Conservation (phyloP, 2,888 invertebrate genomes). For the Netelia virgata region DNA sequence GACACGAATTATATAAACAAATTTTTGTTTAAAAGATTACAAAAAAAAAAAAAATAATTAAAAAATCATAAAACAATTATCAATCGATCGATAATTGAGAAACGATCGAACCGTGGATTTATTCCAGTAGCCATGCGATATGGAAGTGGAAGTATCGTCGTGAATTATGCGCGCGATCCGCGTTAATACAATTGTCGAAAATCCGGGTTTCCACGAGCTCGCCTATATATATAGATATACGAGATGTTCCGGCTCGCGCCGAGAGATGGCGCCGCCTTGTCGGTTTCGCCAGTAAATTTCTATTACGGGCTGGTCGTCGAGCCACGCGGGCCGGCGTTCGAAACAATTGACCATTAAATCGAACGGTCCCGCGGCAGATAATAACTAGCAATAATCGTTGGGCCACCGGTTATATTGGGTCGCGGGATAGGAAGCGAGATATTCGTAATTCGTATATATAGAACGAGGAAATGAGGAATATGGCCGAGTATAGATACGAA, state of each 20-base stretch:
- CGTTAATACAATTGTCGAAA: slow-evolving; percentile 38
- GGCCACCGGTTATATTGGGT: slow-evolving; percentile 76
- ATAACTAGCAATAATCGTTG: slow-evolving; percentile 83
- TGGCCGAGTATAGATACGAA: slow-evolving; percentile 1
- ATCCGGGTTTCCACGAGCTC: slow-evolving; percentile 14
- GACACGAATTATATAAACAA: neutral
- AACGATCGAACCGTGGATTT: neutral
- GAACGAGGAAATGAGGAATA: slow-evolving; percentile 15
- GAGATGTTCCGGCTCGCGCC: neutral
- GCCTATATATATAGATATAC: slow-evolving; percentile 16
- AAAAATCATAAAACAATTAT: neutral
- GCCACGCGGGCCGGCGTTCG: slow-evolving; percentile 77
- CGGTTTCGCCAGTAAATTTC: slow-evolving; percentile 80
- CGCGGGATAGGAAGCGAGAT: slow-evolving; percentile 54
- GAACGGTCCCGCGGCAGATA: slow-evolving; percentile 83
- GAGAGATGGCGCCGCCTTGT: slow-evolving; percentile 24
- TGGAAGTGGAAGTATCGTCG: neutral
- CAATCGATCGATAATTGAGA: neutral
- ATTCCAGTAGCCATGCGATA: neutral
- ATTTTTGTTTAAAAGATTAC: no score
- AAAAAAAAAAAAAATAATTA: neutral
- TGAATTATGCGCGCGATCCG: slow-evolving; percentile 20
- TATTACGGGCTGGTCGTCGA: slow-evolving; percentile 78
- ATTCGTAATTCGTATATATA: slow-evolving; percentile 25
- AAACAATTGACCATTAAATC: slow-evolving; percentile 84